Conservation (phyloP, 2,888 invertebrate genomes). For the Oscheius sp. region DNA sequence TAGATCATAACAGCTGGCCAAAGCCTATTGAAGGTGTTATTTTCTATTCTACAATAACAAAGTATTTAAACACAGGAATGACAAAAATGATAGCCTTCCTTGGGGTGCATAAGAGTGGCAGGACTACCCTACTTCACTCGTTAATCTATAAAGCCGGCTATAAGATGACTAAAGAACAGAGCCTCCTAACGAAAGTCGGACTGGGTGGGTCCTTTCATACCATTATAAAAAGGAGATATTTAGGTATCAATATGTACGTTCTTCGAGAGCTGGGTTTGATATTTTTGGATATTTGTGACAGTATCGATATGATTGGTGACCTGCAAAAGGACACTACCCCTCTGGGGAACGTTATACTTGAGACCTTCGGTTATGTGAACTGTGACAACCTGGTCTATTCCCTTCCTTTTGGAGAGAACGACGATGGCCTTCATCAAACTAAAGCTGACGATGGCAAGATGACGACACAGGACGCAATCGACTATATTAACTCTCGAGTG, state of each 20-base stretch:
- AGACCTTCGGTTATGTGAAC: slow-evolving; percentile 14
- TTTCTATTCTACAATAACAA: not conserved
- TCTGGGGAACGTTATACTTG: not conserved
- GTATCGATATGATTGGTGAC: slow-evolving; percentile 18
- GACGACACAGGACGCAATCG: not conserved
- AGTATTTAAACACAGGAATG: not conserved
- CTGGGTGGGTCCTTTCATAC: not conserved
- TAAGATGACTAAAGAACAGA: slow-evolving; percentile 10
- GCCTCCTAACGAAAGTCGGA: slow-evolving; percentile 6
- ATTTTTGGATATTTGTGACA: slow-evolving; percentile 12
- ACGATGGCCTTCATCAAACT: not conserved
- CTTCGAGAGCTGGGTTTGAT: slow-evolving; percentile 1
- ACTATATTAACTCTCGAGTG: not conserved
- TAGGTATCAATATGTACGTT: slow-evolving; percentile 16
- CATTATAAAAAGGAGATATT: not conserved
- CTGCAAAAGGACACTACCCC: slow-evolving; percentile 7
- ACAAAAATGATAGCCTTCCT: slow-evolving; percentile 15
- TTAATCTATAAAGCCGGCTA: slow-evolving; percentile 4
- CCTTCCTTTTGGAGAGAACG: not conserved
- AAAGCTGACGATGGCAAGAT: not conserved
- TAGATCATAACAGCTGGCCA: slow-evolving; percentile 7
- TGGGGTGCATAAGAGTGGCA: slow-evolving; percentile 10
- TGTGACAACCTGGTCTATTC: slow-evolving; percentile 15
- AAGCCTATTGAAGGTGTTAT: not conserved
- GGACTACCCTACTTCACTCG: slow-evolving; percentile 4